These are phyloP conservation scores for Aldabrachelys gigantea DNA, from an alignment of 2,113 vertebrate genomes.

Conservation along the genomic window DNA sequence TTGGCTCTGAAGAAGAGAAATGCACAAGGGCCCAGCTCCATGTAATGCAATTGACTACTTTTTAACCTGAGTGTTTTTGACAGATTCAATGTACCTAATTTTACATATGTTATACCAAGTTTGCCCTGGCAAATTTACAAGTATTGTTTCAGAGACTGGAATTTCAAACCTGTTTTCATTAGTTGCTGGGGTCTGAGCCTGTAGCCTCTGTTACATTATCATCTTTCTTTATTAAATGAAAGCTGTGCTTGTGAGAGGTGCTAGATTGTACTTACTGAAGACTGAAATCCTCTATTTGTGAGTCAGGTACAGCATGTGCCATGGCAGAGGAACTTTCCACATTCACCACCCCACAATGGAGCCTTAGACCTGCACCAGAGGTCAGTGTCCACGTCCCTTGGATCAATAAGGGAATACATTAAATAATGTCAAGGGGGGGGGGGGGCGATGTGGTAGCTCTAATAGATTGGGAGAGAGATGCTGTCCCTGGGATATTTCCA, in stretches of 20 bases:
- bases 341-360: not conserved
- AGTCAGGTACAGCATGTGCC: not conserved
- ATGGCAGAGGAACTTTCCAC: not conserved
- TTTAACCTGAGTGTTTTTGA: not conserved
- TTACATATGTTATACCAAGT: not conserved
- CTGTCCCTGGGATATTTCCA: not conserved
- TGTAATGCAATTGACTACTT: too few relatives aligned
- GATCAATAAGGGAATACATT: not conserved
- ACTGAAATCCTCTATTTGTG: not conserved
- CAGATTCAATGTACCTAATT: not conserved
- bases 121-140: not conserved
- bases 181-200: not conserved
- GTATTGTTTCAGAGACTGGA: not conserved
- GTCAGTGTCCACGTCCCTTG: not conserved
- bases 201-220: not conserved
- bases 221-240: not conserved
- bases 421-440: too few relatives aligned
- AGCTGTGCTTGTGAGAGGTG: not conserved
- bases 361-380: not conserved
- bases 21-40: not conserved
- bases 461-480: not conserved
- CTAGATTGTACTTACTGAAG: not conserved
- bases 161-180: not conserved
- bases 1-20: not conserved
- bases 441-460: too few relatives aligned